Base-by-base conservation (phyloP, 1,140 invertebrate genomes). In the Melanaphis sacchari region DNA sequence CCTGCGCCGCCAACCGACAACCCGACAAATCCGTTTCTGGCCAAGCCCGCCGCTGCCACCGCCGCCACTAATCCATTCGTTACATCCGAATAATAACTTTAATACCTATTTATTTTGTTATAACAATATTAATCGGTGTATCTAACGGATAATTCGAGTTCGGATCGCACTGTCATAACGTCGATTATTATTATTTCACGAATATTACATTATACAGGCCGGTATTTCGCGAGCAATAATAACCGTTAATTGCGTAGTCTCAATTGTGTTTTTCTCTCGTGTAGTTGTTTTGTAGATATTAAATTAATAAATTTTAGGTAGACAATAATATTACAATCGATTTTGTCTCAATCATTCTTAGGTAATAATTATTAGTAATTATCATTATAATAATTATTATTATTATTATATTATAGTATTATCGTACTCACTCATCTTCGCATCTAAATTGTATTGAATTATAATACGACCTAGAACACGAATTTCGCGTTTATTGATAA, bases 21-120 rank as follows among this genome's bases (percentile, higher is more conserved):
- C 15, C 91, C 91, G 22, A 54, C 81, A 26, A 93, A 93, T 41
- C 91, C 91, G 38, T 93, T 93, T 7, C 46, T 93, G 76, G 81
- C 91, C 41, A 92, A 84, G 52, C 90, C 90, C 24, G 38, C 52
- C 9, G 38, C 9, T 4, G 11, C 59, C 59, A 18, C 59, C 26
- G 8, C 26, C 59, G 11, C 59, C 1, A 93, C 91, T 3, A 93
- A 93, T 49, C 91, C 91, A 9, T 93, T 93, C 76, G 36, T 43
- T 1, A 5, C 91, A 7, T 43, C 43, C 36, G n/a, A 82, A 24
- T 93, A n/a, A 93, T 43, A n/a, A 41, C 18, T 11, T n/a, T n/a
- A 4, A n/a, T 76, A n/a, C 15, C 31, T n/a, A 15, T 11, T 6
- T 31, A n/a, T 18, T 8, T 24, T 38, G 24, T 43, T 43, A 82